Evolutionary conservation across 2,888 invertebrate genomes (phyloP).

Genomic region (Cetonia aurata): DNA sequence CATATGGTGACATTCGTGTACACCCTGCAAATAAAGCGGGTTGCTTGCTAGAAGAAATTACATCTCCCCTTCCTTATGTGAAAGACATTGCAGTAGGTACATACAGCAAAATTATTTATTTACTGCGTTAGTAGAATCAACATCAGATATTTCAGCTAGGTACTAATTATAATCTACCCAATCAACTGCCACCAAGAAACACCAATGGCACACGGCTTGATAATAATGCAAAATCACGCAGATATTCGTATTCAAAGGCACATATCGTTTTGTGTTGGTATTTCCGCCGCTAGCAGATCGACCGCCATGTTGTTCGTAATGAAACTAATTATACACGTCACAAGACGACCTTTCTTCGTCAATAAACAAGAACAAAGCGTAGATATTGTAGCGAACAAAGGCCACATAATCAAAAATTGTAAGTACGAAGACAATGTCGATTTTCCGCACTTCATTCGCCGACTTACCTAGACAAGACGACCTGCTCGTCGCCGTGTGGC

Average conservation of each 20-base stretch:
- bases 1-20: slow-evolving; percentile 8
- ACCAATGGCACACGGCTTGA: background rate
- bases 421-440: background rate
- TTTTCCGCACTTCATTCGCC: background rate
- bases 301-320: slow-evolving; percentile 53
- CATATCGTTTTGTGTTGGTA: slow-evolving; percentile 44
- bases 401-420: background rate
- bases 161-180: too few species aligned
- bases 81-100: too few species aligned
- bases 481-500: slow-evolving; percentile 8
- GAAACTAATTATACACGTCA: slow-evolving; percentile 54
- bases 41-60: too few species aligned
- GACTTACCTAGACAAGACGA: slow-evolving; percentile 17
- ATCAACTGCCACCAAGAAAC: background rate
- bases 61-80: too few species aligned
- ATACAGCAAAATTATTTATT: too few species aligned
- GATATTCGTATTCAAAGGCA: slow-evolving; percentile 5
- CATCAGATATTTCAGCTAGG: too few species aligned
- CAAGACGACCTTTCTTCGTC: slow-evolving; percentile 41
- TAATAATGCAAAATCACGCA: slow-evolving; percentile 18
- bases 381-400: slow-evolving; percentile 18
- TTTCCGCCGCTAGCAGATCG: slow-evolving; percentile 48
- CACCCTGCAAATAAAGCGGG: too few species aligned
- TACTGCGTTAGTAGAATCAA: too few species aligned
- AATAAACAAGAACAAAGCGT: slow-evolving; percentile 42